These are phyloP conservation scores for Ostrea denselamellosa DNA, from an alignment of 1,140 invertebrate genomes.

Conservation along the genomic window DNA sequence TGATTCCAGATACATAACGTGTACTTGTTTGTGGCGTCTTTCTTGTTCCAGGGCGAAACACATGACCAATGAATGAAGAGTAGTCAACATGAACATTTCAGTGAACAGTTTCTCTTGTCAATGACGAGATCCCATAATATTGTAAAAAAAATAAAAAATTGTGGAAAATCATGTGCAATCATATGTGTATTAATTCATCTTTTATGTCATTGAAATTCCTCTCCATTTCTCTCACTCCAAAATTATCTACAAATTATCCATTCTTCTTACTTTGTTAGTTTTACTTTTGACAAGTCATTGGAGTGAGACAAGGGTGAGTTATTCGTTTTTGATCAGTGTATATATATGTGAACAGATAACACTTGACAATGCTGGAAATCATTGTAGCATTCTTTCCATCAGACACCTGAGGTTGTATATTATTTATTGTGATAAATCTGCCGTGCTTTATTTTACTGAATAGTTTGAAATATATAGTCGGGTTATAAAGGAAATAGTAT, in stretches of 20 bases:
- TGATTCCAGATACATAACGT: not conserved
- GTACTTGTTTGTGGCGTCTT: not conserved
- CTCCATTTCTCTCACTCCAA: not conserved
- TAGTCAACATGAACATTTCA: not conserved
- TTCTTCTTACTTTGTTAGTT: not conserved
- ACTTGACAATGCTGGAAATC: not conserved
- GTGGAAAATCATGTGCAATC: not conserved
- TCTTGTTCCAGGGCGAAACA: not conserved
- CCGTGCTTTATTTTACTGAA: not conserved
- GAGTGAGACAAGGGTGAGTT: not conserved
- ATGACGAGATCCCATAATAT: not conserved
- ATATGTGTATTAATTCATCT: not conserved
- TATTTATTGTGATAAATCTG: not conserved
- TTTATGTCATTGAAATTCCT: not conserved
- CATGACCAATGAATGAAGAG: not conserved
- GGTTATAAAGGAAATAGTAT: not conserved
- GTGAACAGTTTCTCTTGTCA: not conserved
- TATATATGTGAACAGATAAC: not conserved
- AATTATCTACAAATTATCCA: not conserved
- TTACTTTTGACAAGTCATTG: not conserved
- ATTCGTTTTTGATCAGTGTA: not conserved
- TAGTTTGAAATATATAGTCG: not conserved
- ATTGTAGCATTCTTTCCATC: not conserved
- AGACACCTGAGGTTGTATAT: constrained; percentile 17
- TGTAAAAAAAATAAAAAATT: not conserved